Base-by-base conservation (phyloP, 2,797 vertebrate species). In the Loriculus beryllinus region DNA sequence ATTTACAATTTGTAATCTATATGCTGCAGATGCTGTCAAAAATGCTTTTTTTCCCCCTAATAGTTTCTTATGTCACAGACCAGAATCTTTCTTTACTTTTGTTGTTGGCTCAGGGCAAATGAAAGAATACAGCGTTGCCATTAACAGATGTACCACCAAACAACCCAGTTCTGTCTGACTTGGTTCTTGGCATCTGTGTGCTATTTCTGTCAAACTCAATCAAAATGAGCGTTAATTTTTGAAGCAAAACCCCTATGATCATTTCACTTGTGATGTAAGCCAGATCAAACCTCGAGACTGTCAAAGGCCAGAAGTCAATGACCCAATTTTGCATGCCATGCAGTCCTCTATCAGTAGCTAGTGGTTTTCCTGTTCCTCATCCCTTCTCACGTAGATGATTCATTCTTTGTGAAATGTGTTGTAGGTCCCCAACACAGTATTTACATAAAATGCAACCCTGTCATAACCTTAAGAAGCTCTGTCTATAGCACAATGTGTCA, bases 201-300 rank as follows among this genome's bases (percentile, higher is more conserved):
- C 97, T 98, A 97, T 97, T 97, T 98, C 98, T 98, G 98, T 98
- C 98, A 98, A 95, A 98, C 95, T 90, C 96, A 98, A 98, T 98
- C 98, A 98, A 98, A 97, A 84, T 68, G 95, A 98, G 96, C 96
- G 97, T 96, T 98, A 97, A 98, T 98, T 98, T 98, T 97, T 98
- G 97, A 98, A 97, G 98, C 94, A 97, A 98, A 98, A 95, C 94
- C 96, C 97, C 97, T 98, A 90, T 97, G 98, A 98, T 98, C 97
- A 97, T 97, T 98, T 98, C 97, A 97, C 96, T 97, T 94, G 92
- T 97, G 98, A 98, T 98, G 97, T 96, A 98, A 98, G 97, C 97
- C 98, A 98, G 98, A 97, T 92, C 97, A 98, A 98, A 98, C 98
- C 98, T 97, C 95, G 14, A 92, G 97, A 97, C 97, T 94, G 72